These are phyloP conservation scores for Scleropages formosus DNA, from an alignment of 2,797 vertebrate species.

Conservation along the genomic window DNA sequence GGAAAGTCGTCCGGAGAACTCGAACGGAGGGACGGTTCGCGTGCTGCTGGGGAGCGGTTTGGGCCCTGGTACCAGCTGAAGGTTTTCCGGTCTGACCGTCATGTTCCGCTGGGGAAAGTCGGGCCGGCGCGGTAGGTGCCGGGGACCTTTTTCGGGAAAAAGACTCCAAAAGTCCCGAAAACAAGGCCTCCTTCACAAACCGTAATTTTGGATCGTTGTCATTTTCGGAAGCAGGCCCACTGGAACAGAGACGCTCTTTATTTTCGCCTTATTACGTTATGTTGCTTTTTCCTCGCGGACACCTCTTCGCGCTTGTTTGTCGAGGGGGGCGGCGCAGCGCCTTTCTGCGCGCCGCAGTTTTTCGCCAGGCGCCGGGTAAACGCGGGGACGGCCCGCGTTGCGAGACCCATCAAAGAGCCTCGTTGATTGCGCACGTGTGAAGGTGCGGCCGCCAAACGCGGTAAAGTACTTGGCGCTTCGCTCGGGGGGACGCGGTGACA, in stretches of 20 bases:
- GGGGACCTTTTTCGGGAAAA: no score
- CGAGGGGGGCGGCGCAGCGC: no score
- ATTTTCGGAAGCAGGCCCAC: slow-evolving; percentile 31
- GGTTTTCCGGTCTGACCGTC: no score
- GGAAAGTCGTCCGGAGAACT: slow-evolving; percentile 65
- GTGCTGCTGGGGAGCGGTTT: slow-evolving; percentile 44
- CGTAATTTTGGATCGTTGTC: slow-evolving; percentile 42
- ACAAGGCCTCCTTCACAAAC: not conserved
- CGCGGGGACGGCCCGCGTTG: not conserved
- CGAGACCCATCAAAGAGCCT: no score
- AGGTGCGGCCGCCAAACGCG: not conserved
- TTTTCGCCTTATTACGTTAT: slow-evolving; percentile 31
- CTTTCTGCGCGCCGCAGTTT: not conserved
- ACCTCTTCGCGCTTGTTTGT: not conserved
- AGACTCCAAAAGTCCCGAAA: no score
- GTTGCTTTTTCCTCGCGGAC: slow-evolving; percentile 19
- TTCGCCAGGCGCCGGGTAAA: slow-evolving; percentile 7
- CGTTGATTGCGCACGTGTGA: no score
- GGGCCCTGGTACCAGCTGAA: slow-evolving; percentile 1
- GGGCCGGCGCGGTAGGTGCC: no score
- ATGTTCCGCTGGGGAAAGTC: no score
- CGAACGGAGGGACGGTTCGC: slow-evolving; percentile 39
- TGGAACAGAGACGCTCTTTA: slow-evolving; percentile 43
- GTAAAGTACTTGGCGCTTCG: not conserved
- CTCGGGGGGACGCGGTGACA: slow-evolving; percentile 4